Evolutionary conservation across 2,888 invertebrate species (phyloP), one percentile per base, ranked within the genome.

Genomic region (Magallana nippona): DNA sequence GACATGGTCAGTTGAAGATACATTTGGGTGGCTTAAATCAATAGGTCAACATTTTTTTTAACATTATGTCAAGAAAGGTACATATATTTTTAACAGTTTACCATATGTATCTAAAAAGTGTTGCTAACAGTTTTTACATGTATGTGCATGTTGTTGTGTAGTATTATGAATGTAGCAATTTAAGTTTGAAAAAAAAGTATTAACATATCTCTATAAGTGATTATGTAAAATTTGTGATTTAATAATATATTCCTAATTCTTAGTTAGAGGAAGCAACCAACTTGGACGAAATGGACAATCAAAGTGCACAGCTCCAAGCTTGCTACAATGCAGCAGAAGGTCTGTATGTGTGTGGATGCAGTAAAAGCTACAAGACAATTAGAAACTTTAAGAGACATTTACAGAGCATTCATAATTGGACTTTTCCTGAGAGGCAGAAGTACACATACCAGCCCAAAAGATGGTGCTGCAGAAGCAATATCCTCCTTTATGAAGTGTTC

Each of bases 281-380:
- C n/a, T n/a, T n/a, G 63, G 63, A 63, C 27, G 63, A 63, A 63
- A 63, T 63, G 63, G 63, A 63, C 63, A 63, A 63, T 13, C 19
- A 63, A 27, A 63, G 63, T 11, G 10, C 63, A 10, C 63, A 63
- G 15, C 27, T 63, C 10, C 63, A 22, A 2, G 63, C 27, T 1
- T 63, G 63, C 63, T 63, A 22, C 22, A 63, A 19, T 63, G 63
- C 63, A 22, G 63, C 63, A 63, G 27, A 63, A 10, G 11, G 2
- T 1, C 1, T 63, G 63, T 63, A 63, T 13, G 13, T 1, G 22
- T 63, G 63, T 63, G 62, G 22, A 62, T 62, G 62, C 10, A 11
- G 19, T 5, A 62, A 62, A 62, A 10, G 2, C 2, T 62, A 62
- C 19, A 62, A 62, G 22, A 62, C 62, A 10, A 1, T 62, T 5